phyloP scores from a whole-genome alignment of 2,888 invertebrate species.

The Pseudanteris insignis region DNA sequence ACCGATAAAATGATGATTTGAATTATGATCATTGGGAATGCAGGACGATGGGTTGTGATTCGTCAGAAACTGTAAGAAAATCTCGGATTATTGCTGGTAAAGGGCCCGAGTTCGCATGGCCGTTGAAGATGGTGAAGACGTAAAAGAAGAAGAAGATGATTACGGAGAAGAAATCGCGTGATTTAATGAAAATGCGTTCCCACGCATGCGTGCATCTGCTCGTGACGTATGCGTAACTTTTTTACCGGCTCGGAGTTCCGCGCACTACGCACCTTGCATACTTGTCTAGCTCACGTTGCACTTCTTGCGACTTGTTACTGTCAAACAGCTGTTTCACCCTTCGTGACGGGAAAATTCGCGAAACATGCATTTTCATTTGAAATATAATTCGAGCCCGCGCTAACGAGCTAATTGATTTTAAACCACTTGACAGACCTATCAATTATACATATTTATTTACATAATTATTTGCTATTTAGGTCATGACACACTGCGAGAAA shows the following conservation, averaged over 20 bases:
- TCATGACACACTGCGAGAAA: too few relatives aligned
- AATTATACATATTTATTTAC: too few relatives aligned
- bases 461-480: too few relatives aligned
- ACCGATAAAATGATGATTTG: too few relatives aligned
- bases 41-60: too few relatives aligned
- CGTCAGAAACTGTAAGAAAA: too few relatives aligned
- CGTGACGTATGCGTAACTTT: constrained; percentile 43
- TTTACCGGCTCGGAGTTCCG: constrained; percentile 33
- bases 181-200: constrained; percentile 63
- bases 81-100: too few relatives aligned
- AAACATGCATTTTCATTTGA: too few relatives aligned
- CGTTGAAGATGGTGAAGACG: background rate
- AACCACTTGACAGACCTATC: too few relatives aligned
- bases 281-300: constrained; percentile 41
- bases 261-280: constrained; percentile 47
- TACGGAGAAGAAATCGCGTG: constrained; percentile 54
- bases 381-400: background rate
- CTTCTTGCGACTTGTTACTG: constrained; percentile 43
- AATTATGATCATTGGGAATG: too few relatives aligned
- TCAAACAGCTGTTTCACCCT: constrained; percentile 39
- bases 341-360: constrained; percentile 41
- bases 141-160: constrained; percentile 7
- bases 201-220: constrained; percentile 56
- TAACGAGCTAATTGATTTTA: too few relatives aligned
- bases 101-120: too few relatives aligned